Evolutionary conservation across 2,888 invertebrate genomes (phyloP).

Genomic region (Salpingus planirostris): DNA sequence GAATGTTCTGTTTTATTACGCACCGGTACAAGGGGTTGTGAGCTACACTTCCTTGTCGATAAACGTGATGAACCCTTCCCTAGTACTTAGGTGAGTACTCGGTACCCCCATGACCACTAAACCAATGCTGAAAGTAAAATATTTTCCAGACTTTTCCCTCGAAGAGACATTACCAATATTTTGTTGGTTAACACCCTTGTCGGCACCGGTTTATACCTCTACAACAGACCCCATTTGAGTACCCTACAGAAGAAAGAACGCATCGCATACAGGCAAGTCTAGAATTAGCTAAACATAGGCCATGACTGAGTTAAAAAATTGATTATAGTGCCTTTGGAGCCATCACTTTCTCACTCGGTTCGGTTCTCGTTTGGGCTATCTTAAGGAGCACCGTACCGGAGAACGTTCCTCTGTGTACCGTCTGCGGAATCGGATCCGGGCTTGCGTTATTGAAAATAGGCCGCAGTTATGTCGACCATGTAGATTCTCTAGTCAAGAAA

Average conservation of each 20-base stretch:
- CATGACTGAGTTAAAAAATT: too few species aligned
- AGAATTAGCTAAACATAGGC: too few species aligned
- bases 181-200: slow-evolving; percentile 71
- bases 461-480: slow-evolving; percentile 32
- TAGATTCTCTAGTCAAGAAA: slow-evolving; percentile 30
- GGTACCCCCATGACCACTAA: slow-evolving; percentile 1
- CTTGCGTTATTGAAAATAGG: slow-evolving; percentile 48
- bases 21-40: slow-evolving; percentile 63
- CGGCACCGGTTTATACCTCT: slow-evolving; percentile 77
- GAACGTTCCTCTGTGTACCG: slow-evolving; percentile 55
- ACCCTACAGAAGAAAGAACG: slow-evolving; percentile 53
- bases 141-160: slow-evolving; percentile 58
- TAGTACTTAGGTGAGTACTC: slow-evolving; percentile 57
- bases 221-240: slow-evolving; percentile 68
- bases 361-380: slow-evolving; percentile 82
- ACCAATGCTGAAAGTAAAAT: background rate
- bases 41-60: slow-evolving; percentile 73
- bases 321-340: slow-evolving; percentile 54
- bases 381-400: slow-evolving; percentile 69
- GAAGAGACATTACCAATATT: slow-evolving; percentile 70
- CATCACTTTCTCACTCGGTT: slow-evolving; percentile 79
- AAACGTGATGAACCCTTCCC: slow-evolving; percentile 75
- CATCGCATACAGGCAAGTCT: slow-evolving; percentile 63
- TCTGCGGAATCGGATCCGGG: slow-evolving; percentile 63
- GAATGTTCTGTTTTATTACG: slow-evolving; percentile 66